Evolutionary conservation across 2,113 vertebrate genomes (phyloP).

Genomic region (Oxyruncus cristatus): DNA sequence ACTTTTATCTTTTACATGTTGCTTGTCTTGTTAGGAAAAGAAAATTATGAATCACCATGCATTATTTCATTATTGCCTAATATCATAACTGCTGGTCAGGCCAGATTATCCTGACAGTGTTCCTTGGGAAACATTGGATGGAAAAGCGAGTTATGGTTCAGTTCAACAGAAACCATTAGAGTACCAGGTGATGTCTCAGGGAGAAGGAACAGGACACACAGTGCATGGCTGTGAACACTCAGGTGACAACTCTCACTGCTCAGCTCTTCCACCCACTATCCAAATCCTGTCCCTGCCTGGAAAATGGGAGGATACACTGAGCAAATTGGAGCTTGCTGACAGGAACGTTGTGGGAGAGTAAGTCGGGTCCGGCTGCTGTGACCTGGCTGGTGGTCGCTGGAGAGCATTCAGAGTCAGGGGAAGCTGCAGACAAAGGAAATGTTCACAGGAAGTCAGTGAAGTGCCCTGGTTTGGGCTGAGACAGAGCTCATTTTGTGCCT

Average conservation of each 20-base stretch:
- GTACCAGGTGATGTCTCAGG: background rate
- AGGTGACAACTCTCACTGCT: fast-evolving
- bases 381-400: background rate
- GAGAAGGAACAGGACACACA: background rate
- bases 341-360: fast-evolving
- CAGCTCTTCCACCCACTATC: background rate
- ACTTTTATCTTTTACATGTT: background rate
- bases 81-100: background rate
- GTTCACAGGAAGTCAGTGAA: background rate
- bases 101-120: background rate
- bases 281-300: background rate
- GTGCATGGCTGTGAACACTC: background rate
- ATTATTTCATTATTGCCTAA: background rate
- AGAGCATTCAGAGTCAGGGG: background rate
- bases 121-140: background rate
- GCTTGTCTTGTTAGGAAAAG: background rate
- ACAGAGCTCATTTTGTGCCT: too few species aligned
- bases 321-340: background rate
- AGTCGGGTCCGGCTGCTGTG: background rate
- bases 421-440: background rate
- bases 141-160: background rate
- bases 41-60: background rate
- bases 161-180: background rate
- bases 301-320: fast-evolving
- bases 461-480: background rate